phyloP scores from a whole-genome alignment of 2,797 vertebrate species.

The Sebastes diploproa region DNA sequence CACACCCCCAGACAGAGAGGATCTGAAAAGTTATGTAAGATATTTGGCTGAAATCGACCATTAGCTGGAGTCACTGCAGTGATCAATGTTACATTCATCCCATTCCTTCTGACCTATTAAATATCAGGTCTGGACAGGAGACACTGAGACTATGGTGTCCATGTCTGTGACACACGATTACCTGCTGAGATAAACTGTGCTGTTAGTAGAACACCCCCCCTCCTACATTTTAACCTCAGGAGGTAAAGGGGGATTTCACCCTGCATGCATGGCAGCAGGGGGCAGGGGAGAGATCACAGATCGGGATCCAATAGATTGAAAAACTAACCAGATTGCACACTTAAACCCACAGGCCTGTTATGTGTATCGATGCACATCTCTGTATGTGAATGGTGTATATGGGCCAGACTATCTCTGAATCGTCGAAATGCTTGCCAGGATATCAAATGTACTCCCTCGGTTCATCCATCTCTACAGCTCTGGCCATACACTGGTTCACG shows the following conservation, averaged over 20 bases:
- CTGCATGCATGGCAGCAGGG: neutral
- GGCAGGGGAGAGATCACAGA: conserved; percentile 2
- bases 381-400: conserved; percentile 12
- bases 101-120: conserved; percentile 15
- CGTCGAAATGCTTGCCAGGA: conserved; percentile 9
- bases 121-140: conserved; percentile 6
- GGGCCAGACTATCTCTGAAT: conserved; percentile 14
- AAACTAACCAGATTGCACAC: conserved; percentile 5
- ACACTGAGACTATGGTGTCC: neutral
- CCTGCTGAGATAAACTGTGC: conserved; percentile 26
- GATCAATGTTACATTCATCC: conserved; percentile 17
- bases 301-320: conserved; percentile 6
- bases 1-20: neutral
- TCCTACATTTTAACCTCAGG: conserved; percentile 17
- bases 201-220: neutral
- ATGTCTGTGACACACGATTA: conserved; percentile 20
- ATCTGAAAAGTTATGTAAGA: neutral
- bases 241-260: conserved; percentile 21
- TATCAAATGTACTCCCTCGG: conserved; percentile 28
- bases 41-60: conserved; percentile 10
- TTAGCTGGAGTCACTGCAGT: conserved; percentile 19
- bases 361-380: conserved; percentile 17
- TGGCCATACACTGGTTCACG: conserved; percentile 33
- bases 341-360: neutral
- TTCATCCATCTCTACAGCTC: conserved; percentile 26